Evolutionary conservation across 1,140 invertebrate genomes (phyloP).

Genomic region (Galendromus occidentalis): DNA sequence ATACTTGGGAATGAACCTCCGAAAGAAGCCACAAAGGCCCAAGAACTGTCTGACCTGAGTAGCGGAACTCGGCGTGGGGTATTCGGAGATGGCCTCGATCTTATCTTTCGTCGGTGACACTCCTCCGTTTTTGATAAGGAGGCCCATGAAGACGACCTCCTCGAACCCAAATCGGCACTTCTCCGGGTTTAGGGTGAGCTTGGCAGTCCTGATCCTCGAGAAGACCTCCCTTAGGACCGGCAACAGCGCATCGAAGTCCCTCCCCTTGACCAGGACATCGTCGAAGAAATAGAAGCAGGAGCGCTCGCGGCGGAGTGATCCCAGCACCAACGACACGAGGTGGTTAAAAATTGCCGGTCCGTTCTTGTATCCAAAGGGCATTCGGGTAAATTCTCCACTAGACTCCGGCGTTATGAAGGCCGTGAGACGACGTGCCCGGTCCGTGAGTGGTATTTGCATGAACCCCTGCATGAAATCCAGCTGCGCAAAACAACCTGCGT

Average conservation of each 20-base stretch:
- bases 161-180: slow-evolving; percentile 27
- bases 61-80: no score
- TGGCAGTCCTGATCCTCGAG: slow-evolving; percentile 4
- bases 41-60: no score
- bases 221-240: slow-evolving; percentile 14
- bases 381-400: slow-evolving; percentile 9
- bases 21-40: no score
- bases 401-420: slow-evolving; percentile 16
- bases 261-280: no score
- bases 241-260: no score
- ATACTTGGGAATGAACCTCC: no score
- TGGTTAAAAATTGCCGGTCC: slow-evolving; percentile 14
- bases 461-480: slow-evolving; percentile 16
- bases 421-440: slow-evolving; percentile 10
- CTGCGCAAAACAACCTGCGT: slow-evolving; percentile 10
- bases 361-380: slow-evolving; percentile 15
- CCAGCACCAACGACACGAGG: no score
- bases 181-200: slow-evolving; percentile 21
- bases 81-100: no score
- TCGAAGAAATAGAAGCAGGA: no score
- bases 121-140: neutral
- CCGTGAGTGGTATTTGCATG: slow-evolving; percentile 16
- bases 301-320: no score
- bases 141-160: slow-evolving; percentile 26
- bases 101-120: no score